phyloP scores from a whole-genome alignment of 92 coral and sea anemone genomes.

The Blastomussa wellsi region DNA sequence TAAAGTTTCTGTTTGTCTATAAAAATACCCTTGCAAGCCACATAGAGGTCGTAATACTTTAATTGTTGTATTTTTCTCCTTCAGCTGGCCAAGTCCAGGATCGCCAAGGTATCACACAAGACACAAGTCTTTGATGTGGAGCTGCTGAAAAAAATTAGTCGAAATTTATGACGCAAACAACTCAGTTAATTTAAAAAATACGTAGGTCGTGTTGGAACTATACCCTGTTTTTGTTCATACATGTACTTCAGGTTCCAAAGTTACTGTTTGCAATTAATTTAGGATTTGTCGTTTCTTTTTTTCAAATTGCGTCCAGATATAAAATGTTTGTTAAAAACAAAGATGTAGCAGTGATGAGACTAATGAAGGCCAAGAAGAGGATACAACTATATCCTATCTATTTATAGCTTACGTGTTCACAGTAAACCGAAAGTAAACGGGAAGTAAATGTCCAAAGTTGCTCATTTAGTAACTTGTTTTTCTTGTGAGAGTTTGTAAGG shows the following conservation, averaged over 20 bases:
- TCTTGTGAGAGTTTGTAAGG: no score
- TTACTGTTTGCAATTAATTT: no score
- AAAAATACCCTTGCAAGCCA: no score
- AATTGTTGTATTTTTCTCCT: constrained; percentile 4
- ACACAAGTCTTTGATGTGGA: constrained; percentile 70
- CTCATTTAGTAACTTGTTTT: no score
- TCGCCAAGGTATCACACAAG: constrained; percentile 77
- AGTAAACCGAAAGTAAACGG: no score
- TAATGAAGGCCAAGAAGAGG: no score
- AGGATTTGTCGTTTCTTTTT: background rate
- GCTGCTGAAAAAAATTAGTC: constrained; percentile 44
- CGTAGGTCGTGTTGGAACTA: background rate
- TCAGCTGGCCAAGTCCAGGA: constrained; percentile 97
- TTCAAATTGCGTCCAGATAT: background rate
- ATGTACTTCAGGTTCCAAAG: background rate
- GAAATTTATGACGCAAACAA: background rate
- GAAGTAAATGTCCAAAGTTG: no score
- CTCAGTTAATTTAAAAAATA: background rate
- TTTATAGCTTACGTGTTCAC: no score
- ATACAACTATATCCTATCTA: no score
- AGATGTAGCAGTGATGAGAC: no score
- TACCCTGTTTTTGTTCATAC: background rate
- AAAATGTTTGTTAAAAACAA: background rate
- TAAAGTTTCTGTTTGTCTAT: no score
- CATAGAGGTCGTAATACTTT: background rate